Evolutionary conservation across 2,797 vertebrate species (phyloP), one percentile per base, ranked within the genome.

Genomic region (Tapera naevia): DNA sequence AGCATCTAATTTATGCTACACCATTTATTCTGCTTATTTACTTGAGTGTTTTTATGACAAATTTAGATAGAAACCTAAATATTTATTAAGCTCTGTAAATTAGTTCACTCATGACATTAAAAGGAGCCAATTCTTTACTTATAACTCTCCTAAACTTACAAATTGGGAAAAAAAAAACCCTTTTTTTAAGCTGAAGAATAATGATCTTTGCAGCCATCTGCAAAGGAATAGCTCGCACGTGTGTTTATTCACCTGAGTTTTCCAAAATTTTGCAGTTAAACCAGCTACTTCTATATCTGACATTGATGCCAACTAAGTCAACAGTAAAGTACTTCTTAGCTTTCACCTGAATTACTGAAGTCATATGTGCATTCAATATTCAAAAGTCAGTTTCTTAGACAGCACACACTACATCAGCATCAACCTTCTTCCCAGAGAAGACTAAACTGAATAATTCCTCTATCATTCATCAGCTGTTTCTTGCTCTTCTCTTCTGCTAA

Each of bases 51-150:
- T 92, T 78, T 41, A 57, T 33, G 33, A 86, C 4, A 83, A 88
- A 80, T 71, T 60, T 86, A 78, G 87, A 80, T 62, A 80, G 24
- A 54, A 50, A 66, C 7, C 8, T 66, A 89, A 89, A 76, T 89
- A 75, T 81, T 94, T 93, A 65, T 79, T 91, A 87, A 66, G 9
- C 7, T 88, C 22, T 64, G 19, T 62, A 92, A 85, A 85, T 85
- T 51, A 45, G 65, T 28, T 66, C 28, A 33, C 14, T 84, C 4
- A 28, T 24, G 1, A 45, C 35, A 35, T 39, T 46, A 71, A 72
- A 86, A 86, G 1, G 32, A 80, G 13, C 0, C 2, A 50, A 23
- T 61, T 80, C 14, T 64, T 87, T 67, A 33, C 6, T 8, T 64
- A 83, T 58, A 58, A 71, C 9, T 70, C 6, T 86, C 10, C 7